These are phyloP conservation scores for Argyrosomus japonicus DNA, from an alignment of 2,113 vertebrate species.

Conservation along the genomic window DNA sequence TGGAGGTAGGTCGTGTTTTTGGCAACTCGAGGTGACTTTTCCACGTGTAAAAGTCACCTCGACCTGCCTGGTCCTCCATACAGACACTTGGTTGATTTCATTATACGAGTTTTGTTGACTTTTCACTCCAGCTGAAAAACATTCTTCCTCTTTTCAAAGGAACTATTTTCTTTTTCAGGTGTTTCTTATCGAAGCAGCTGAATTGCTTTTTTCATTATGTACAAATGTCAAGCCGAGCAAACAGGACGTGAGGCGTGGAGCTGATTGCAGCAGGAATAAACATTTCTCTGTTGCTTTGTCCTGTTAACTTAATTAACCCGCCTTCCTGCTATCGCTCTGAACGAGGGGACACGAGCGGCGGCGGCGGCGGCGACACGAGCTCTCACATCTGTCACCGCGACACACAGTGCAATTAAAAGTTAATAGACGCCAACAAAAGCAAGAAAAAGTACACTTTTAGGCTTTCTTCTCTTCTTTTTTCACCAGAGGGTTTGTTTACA, in stretches of 20 bases:
- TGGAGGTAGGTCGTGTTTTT: too few species aligned
- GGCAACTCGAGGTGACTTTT: too few species aligned
- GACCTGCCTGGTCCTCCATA: too few species aligned
- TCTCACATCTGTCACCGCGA: constrained; percentile 73
- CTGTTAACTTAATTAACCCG: constrained; percentile 66
- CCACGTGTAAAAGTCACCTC: too few species aligned
- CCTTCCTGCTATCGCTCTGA: constrained; percentile 56
- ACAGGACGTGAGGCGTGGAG: constrained; percentile 31
- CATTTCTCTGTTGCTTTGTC: constrained; percentile 57
- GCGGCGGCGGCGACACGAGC: constrained; percentile 31
- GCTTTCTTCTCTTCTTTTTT: constrained; percentile 59
- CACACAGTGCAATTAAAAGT: constrained; percentile 80
- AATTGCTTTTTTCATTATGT: constrained; percentile 57
- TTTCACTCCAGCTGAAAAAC: constrained; percentile 8
- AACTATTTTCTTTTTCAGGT: constrained; percentile 3
- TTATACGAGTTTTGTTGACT: background rate
- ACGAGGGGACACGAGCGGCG: constrained; percentile 41
- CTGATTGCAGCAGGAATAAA: constrained; percentile 68
- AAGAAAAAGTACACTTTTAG: constrained; percentile 59
- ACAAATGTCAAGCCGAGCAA: constrained; percentile 50
- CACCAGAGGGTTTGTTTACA: constrained; percentile 78
- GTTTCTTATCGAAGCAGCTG: constrained; percentile 48
- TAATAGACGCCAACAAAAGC: constrained; percentile 68
- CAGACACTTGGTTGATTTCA: background rate
- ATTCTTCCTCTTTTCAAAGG: constrained; percentile 24